Conservation (phyloP, 2,888 invertebrate genomes). For the Dolichopus griseipennis region DNA sequence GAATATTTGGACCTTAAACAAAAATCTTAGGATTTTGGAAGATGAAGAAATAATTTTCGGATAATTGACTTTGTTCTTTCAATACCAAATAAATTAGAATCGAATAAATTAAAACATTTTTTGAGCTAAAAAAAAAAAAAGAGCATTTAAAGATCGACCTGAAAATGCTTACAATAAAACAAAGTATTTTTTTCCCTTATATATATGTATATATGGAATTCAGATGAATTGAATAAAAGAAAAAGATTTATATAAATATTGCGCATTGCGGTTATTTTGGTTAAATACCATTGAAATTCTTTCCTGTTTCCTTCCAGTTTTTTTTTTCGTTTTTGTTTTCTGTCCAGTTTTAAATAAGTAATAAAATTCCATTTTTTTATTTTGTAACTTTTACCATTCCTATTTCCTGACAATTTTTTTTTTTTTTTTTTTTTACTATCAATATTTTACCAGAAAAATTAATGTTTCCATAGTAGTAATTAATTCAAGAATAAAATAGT, state of each 20-base stretch:
- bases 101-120: too few relatives aligned
- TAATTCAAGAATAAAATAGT: background rate
- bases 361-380: background rate
- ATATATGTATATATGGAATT: background rate
- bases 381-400: background rate
- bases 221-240: background rate
- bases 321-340: background rate
- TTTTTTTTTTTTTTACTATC: too few relatives aligned
- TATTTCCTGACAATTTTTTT: too few relatives aligned
- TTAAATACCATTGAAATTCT: background rate
- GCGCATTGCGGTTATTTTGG: constrained; percentile 1
- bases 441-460: background rate
- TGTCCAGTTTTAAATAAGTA: background rate
- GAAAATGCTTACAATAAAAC: too few relatives aligned
- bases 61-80: too few relatives aligned
- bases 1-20: too few relatives aligned
- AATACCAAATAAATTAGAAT: too few relatives aligned
- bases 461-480: background rate
- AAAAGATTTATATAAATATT: background rate
- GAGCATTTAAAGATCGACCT: too few relatives aligned
- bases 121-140: too few relatives aligned
- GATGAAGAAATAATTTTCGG: too few relatives aligned
- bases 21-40: too few relatives aligned
- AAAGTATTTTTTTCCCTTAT: too few relatives aligned
- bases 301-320: background rate